Base-by-base conservation (phyloP, 1,140 invertebrate species). In the Oryctes rhinoceros region DNA sequence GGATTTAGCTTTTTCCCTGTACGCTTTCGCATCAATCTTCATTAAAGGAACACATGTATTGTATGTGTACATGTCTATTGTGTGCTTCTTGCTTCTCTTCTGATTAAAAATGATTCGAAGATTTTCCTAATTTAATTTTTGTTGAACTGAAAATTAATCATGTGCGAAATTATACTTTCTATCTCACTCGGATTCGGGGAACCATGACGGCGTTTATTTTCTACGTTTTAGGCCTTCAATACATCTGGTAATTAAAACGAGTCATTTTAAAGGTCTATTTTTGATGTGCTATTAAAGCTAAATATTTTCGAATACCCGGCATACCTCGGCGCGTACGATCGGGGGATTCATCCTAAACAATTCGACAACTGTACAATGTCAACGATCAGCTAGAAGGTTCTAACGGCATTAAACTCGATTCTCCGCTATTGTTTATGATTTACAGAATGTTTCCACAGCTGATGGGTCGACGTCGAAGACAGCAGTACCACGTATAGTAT, bases 81-180 rank as follows among this genome's bases (percentile, higher is more conserved):
- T 59, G 18, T 4, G 6, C 6, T 59, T 6, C 53, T 59, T 20
- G 1, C 15, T 59, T n/a, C n/a, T 59, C 15, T 15, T 59, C 15
- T 18, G 15, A 59, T 18, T 18, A 59, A 18, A n/a, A 15, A 18
- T 18, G 15, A 59, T 59, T 18, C 18, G 53, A 59, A 18, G 53
- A 59, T 18, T 18, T 59, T 59, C 15, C 53, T 59, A n/a, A 18
- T 59, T 59, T 59, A 59, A 59, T 18, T 44, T 44, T 44, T 44
- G 39, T 3, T 6, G 15, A 6, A 15, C 6, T 18, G 13, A 18
- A 59, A 59, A 59, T 59, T 59, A 59, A 59, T 59, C 53, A 59
- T 59, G 53, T 59, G 53, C 53, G 53, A 59, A 59, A 59, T 59
- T 59, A 18, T 59, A 59, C 53, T 59, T 59, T 59, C 53, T 59